phyloP scores from a whole-genome alignment of 2,113 vertebrate genomes.

The Pituophis catenifer region DNA sequence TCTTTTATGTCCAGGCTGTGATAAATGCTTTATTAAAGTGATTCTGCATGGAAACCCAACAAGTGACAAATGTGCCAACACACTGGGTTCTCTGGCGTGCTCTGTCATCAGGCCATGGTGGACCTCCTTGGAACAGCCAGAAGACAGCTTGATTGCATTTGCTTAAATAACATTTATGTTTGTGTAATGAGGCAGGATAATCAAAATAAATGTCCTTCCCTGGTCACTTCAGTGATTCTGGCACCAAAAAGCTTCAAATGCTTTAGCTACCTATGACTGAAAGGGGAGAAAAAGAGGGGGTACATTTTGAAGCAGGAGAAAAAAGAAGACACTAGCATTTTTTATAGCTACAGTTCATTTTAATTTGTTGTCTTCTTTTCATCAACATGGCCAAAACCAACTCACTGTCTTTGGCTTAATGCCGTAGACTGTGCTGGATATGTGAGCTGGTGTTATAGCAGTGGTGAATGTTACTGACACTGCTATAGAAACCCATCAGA shows the following conservation, averaged over 20 bases:
- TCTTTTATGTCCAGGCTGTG: neutral
- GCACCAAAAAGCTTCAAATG: neutral
- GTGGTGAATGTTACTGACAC: neutral
- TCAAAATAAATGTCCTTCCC: neutral
- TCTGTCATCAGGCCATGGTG: neutral
- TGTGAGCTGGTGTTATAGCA: fast-evolving
- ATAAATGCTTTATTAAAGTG: fast-evolving
- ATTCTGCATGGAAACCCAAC: neutral
- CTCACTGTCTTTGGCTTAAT: neutral
- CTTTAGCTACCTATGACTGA: neutral
- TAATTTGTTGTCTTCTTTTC: neutral
- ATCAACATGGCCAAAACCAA: neutral
- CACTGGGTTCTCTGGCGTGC: no score
- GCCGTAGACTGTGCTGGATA: neutral
- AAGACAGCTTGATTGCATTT: neutral
- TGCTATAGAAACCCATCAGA: neutral
- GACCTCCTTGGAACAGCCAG: neutral
- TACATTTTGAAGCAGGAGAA: fast-evolving
- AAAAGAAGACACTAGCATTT: neutral
- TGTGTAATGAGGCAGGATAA: neutral
- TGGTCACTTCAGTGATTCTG: neutral
- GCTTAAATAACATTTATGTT: neutral
- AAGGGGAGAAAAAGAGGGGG: no score
- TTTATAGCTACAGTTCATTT: neutral
- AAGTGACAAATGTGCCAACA: neutral